phyloP scores from a whole-genome alignment of 2,797 vertebrate species.

The Heterohyrax brucei region DNA sequence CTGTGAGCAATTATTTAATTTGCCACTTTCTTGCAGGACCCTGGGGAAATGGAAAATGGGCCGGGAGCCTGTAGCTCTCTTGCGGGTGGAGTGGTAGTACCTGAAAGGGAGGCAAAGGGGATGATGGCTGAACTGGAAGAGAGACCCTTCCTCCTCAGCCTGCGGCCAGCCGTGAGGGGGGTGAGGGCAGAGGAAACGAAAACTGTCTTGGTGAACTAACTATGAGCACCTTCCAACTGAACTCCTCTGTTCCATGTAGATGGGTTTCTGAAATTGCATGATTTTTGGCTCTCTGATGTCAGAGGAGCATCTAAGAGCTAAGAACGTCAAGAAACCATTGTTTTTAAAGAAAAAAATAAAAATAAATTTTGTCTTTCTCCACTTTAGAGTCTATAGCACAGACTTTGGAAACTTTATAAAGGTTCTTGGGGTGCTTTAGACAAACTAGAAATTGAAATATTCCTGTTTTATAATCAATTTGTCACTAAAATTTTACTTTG shows the following conservation, averaged over 20 bases:
- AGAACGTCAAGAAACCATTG: not conserved
- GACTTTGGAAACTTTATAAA: not conserved
- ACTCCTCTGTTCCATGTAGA: not conserved
- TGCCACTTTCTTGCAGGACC: not conserved
- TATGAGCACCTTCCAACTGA: not conserved
- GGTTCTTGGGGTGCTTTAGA: not conserved
- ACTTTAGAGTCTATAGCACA: not conserved
- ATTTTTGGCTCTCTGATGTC: not conserved
- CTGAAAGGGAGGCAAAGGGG: not conserved
- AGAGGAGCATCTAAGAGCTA: not conserved
- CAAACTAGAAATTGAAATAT: not conserved
- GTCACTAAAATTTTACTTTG: conserved; percentile 44
- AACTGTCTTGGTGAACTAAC: not conserved
- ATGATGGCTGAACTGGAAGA: not conserved
- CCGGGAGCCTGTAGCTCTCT: not conserved
- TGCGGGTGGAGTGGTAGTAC: not conserved
- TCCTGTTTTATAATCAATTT: not conserved
- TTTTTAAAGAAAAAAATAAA: not conserved
- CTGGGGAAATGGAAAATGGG: not conserved
- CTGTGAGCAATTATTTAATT: not conserved
- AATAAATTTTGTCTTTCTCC: not conserved
- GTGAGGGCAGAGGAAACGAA: not conserved
- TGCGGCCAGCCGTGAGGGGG: accelerated
- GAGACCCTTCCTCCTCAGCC: not conserved
- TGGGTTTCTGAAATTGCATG: not conserved